Percentiles rank a stretch among this genome's conserved stretches.
These are phyloP conservation scores for Andrena dorsata DNA, from an alignment of 2,888 invertebrate genomes.

Conservation along the genomic window DNA sequence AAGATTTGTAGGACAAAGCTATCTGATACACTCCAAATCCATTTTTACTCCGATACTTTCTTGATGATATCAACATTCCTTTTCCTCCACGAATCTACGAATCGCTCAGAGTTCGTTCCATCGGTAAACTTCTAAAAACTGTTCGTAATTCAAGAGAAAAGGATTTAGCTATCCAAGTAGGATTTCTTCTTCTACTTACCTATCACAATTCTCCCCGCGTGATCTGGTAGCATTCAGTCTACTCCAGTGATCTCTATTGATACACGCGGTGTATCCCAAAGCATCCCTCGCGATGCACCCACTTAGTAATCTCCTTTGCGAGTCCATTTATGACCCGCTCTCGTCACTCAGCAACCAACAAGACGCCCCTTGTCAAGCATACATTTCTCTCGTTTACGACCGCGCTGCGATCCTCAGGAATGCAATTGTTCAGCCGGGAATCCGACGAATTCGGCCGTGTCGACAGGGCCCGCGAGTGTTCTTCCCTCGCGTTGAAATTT, in stretches of 20 bases:
- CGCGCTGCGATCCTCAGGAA: neutral
- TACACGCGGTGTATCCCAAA: too few species aligned
- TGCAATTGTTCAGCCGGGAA: conserved; percentile 8
- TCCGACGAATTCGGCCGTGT: conserved; percentile 25
- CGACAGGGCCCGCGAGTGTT: conserved; percentile 17
- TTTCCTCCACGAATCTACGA: neutral
- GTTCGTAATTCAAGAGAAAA: neutral
- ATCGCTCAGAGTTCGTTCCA: neutral
- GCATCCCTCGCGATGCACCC: too few species aligned
- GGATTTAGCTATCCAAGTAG: neutral
- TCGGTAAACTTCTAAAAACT: conserved; percentile 9
- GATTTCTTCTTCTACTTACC: neutral
- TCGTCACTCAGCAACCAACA: too few species aligned
- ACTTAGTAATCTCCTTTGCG: too few species aligned
- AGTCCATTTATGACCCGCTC: too few species aligned
- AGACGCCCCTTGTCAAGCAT: too few species aligned
- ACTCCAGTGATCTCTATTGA: too few species aligned
- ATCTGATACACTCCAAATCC: too few species aligned
- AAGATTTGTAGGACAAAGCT: too few species aligned
- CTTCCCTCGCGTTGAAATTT: conserved; percentile 48
- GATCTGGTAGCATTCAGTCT: neutral
- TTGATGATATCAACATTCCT: too few species aligned
- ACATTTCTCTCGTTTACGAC: neutral
- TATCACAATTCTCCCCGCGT: neutral
- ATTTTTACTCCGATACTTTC: too few species aligned